Base-by-base conservation (phyloP, 2,113 vertebrate genomes). In the Crotalus helleri region DNA sequence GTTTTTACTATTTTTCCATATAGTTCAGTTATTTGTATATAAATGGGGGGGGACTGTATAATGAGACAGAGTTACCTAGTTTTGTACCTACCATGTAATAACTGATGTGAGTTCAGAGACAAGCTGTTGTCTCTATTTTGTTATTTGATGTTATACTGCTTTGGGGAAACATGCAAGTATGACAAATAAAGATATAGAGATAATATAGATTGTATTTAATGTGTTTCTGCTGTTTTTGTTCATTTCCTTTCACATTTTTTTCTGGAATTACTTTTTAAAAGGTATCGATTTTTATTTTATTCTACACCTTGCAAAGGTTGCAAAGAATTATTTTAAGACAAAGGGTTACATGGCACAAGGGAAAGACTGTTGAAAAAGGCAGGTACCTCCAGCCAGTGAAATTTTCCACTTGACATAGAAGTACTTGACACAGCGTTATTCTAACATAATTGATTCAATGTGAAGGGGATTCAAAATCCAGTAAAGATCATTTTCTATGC, bases 21-120 rank as follows among this genome's bases (percentile, higher is more conserved):
- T 97, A 97, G 96, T 95, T 87, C 98, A 98, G 98, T 93, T 97
- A 96, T 98, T 98, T 98, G 98, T 98, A 98, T 96, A 98, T 98
- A 98, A 97, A 97, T 91, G 92, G 97, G 97, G 96, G 95, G 94
- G 95, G 86, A 96, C 89, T 92, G 97, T 97, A 97, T 97, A 97
- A 96, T 95, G 97, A 96, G 97, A 97, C 97, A 98, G 97, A 98
- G 97, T 96, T 97, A 96, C 97, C 97, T 98, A 98, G 98, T 98
- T 98, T 98, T 98, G 96, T 98, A 98, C 96, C 96, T 97, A 95
- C 96, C 0, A 94, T 97, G 96, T 97, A 96, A 93, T 96, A 97
- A 97, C 96, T 97, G 97, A 97, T 95, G 94, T 96, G 96, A 96
- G 95, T 95, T 96, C 97, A 97, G 97, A 95, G 91, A 97, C 95